Percentiles rank a stretch among this genome's conserved stretches.
Conservation (phyloP, 2,113 vertebrate species). For the Poeciliopsis occidentalis region DNA sequence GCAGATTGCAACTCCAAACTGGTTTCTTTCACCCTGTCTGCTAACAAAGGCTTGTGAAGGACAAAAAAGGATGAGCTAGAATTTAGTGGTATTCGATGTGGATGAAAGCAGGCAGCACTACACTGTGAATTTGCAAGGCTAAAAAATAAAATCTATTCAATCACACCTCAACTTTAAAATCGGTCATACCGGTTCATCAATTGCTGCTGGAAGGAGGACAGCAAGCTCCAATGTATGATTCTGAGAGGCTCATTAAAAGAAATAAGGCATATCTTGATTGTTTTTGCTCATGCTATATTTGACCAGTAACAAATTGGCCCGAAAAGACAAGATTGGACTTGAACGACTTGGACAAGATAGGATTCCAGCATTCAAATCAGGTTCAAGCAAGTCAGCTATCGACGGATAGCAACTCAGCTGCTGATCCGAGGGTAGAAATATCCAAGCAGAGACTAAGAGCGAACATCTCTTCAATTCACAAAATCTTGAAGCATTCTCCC, state of each 20-base stretch:
- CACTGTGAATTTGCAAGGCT: conserved; percentile 61
- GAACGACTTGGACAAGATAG: background rate
- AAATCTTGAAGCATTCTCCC: conserved; percentile 48
- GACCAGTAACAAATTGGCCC: conserved; percentile 48
- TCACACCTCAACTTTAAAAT: conserved; percentile 61
- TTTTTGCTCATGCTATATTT: conserved; percentile 24
- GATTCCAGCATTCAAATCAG: conserved; percentile 15
- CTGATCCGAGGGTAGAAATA: conserved; percentile 16
- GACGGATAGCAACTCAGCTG: conserved; percentile 23
- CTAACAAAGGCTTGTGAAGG: conserved; percentile 20
- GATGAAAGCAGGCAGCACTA: conserved; percentile 67
- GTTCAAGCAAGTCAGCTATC: conserved; percentile 32
- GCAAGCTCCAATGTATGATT: conserved; percentile 15
- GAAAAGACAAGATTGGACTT: conserved; percentile 33
- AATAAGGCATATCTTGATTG: conserved; percentile 18
- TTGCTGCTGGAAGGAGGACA: conserved; percentile 40
- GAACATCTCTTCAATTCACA: conserved; percentile 51
- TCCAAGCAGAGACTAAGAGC: conserved; percentile 32
- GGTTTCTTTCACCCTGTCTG: conserved; percentile 60
- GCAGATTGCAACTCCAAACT: conserved; percentile 81
- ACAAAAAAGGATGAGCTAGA: conserved; percentile 8
- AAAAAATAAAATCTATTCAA: conserved; percentile 43
- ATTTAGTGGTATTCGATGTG: conserved; percentile 61
- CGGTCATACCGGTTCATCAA: conserved; percentile 43
- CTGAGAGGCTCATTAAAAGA: conserved; percentile 8